Conservation (phyloP, 2,888 invertebrate species). For the Allygus modestus region DNA sequence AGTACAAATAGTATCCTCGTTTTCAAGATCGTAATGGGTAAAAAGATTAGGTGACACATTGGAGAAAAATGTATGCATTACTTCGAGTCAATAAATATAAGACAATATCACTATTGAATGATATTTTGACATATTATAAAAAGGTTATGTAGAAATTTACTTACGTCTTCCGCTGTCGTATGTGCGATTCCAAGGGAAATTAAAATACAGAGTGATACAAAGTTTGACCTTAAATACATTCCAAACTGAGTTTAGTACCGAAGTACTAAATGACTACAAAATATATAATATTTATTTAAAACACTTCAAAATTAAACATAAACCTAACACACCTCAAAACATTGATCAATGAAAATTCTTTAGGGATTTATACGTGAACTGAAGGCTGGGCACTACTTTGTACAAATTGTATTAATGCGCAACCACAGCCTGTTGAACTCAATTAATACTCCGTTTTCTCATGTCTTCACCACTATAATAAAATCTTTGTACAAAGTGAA, state of each 20-base stretch:
- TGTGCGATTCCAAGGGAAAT: slow-evolving; percentile 68
- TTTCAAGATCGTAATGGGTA: not conserved
- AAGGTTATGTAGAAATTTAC: slow-evolving; percentile 65
- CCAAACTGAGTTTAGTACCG: slow-evolving; percentile 69
- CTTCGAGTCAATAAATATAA: not conserved
- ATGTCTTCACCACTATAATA: too few species aligned
- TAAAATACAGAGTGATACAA: slow-evolving; percentile 69
- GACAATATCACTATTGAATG: not conserved
- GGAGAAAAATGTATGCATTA: not conserved
- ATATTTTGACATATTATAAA: slow-evolving; percentile 44
- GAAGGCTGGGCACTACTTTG: slow-evolving; percentile 66
- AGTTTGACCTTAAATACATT: slow-evolving; percentile 71
- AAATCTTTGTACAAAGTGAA: too few species aligned
- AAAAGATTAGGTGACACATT: not conserved
- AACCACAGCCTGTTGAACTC: slow-evolving; percentile 12
- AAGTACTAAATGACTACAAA: slow-evolving; percentile 68
- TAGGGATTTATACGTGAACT: slow-evolving; percentile 33
- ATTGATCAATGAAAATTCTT: slow-evolving; percentile 70
- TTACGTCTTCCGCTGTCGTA: slow-evolving; percentile 70
- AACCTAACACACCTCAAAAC: slow-evolving; percentile 69
- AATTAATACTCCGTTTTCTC: not conserved
- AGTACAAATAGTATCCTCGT: not conserved
- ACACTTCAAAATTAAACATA: slow-evolving; percentile 70
- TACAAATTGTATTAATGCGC: slow-evolving; percentile 64
- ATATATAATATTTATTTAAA: slow-evolving; percentile 67